A percentile compares a stretch with the other conserved stretches of the same genome.
Evolutionary conservation across 2,797 vertebrate genomes (phyloP).

Genomic region (Neosalanx taihuensis): DNA sequence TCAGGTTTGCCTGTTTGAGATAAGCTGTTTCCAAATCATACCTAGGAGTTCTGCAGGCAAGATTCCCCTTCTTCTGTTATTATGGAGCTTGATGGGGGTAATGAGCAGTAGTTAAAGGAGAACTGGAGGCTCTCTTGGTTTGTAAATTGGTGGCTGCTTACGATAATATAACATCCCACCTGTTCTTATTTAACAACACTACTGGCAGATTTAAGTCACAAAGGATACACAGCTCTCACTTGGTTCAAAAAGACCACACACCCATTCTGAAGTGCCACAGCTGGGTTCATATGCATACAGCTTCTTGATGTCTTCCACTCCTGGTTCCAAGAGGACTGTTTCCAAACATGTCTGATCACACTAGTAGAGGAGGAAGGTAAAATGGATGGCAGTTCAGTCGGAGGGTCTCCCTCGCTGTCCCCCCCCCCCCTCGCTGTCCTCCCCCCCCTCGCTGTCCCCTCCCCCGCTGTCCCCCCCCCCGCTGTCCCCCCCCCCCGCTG

Average conservation of each 20-base stretch:
- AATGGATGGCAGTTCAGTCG: background rate
- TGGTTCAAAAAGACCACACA: background rate
- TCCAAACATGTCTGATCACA: conserved; percentile 5
- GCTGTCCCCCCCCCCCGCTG: conserved; percentile 4
- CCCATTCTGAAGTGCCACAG: background rate
- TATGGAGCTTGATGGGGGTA: background rate
- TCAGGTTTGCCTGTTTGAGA: background rate
- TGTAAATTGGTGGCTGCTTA: background rate
- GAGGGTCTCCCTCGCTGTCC: background rate
- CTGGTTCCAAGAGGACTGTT: background rate
- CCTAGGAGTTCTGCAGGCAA: background rate
- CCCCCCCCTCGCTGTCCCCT: background rate
- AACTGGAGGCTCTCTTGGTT: background rate
- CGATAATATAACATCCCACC: background rate
- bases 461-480: too few species aligned
- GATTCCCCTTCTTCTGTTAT: background rate
- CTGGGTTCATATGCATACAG: background rate
- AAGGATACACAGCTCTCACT: background rate
- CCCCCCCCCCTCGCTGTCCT: background rate
- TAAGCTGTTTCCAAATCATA: background rate
- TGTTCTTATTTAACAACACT: background rate
- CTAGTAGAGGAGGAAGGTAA: conserved; percentile 1
- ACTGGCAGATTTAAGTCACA: background rate
- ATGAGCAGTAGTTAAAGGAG: background rate
- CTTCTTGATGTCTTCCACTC: background rate